Evolutionary conservation across 1,140 invertebrate species (phyloP).

Genomic region (Aphidius gifuensis): DNA sequence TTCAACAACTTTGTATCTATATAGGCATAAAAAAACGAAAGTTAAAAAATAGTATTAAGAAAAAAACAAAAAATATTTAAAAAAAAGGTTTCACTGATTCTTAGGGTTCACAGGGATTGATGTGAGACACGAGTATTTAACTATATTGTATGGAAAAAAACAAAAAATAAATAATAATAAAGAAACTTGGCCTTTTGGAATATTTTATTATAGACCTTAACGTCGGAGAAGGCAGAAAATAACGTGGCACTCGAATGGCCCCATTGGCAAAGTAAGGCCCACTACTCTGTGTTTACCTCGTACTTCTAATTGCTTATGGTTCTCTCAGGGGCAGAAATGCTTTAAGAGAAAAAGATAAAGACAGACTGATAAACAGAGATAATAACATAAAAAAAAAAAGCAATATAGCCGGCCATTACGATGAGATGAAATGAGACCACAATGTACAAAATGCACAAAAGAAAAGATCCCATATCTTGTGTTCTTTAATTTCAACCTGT

Average conservation of each 20-base stretch:
- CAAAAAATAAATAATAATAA: too few relatives aligned
- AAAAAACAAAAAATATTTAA: not conserved
- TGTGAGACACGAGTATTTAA: conserved; percentile 11
- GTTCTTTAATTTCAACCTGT: conserved; percentile 16
- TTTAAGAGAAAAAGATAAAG: not conserved
- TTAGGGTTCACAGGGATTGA: conserved; percentile 16
- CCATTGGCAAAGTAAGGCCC: conserved; percentile 26
- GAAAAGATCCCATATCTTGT: conserved; percentile 33
- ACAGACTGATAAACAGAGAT: too few relatives aligned
- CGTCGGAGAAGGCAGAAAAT: conserved; percentile 39
- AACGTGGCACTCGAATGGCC: conserved; percentile 38
- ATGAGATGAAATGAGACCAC: not conserved
- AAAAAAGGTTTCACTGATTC: conserved; percentile 9
- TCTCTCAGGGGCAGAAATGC: conserved; percentile 2
- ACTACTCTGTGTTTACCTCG: conserved; percentile 51
- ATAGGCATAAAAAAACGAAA: conserved; percentile 6
- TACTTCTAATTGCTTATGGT: conserved; percentile 50
- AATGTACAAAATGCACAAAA: too few relatives aligned
- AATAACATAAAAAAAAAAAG: too few relatives aligned
- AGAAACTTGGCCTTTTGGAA: conserved; percentile 29
- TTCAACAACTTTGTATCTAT: conserved; percentile 30
- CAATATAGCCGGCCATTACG: conserved; percentile 40
- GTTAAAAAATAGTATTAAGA: conserved; percentile 5
- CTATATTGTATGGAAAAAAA: conserved; percentile 5
- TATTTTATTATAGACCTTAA: conserved; percentile 48